Evolutionary conservation across 2,797 vertebrate genomes (phyloP).

Genomic region (Kryptolebias ocellatus): DNA sequence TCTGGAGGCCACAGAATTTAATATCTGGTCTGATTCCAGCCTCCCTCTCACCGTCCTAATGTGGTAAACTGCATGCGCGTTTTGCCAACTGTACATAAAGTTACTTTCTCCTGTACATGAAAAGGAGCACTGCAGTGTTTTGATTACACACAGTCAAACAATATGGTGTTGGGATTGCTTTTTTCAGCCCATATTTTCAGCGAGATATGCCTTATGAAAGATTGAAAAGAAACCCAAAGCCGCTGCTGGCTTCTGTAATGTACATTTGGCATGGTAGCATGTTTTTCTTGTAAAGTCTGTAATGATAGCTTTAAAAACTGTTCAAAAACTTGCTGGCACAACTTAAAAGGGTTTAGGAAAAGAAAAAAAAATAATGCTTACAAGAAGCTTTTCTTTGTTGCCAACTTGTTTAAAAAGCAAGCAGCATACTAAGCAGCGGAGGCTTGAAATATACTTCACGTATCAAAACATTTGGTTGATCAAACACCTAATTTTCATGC

Average conservation of each 20-base stretch:
- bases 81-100: constrained; percentile 14
- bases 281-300: constrained; percentile 70
- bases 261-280: constrained; percentile 55
- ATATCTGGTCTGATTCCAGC: constrained; percentile 55
- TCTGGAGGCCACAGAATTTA: constrained; percentile 61
- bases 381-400: constrained; percentile 66
- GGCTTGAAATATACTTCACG: constrained; percentile 58
- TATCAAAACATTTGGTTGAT: constrained; percentile 66
- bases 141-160: constrained; percentile 39
- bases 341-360: constrained; percentile 54
- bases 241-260: constrained; percentile 46
- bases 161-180: constrained; percentile 23
- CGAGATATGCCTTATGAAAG: constrained; percentile 62
- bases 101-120: constrained; percentile 23
- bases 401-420: constrained; percentile 71
- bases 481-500: constrained; percentile 46
- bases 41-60: constrained; percentile 29
- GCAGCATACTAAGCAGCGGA: constrained; percentile 53
- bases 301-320: constrained; percentile 72
- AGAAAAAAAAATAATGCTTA: constrained; percentile 37
- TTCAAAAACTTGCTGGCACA: constrained; percentile 68
- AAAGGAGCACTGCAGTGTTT: constrained; percentile 26
- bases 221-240: constrained; percentile 55
- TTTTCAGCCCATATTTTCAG: constrained; percentile 27
- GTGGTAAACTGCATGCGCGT: constrained; percentile 22